These are phyloP conservation scores for Aphis craccivora DNA, from an alignment of 1,140 invertebrate species.

Conservation along the genomic window DNA sequence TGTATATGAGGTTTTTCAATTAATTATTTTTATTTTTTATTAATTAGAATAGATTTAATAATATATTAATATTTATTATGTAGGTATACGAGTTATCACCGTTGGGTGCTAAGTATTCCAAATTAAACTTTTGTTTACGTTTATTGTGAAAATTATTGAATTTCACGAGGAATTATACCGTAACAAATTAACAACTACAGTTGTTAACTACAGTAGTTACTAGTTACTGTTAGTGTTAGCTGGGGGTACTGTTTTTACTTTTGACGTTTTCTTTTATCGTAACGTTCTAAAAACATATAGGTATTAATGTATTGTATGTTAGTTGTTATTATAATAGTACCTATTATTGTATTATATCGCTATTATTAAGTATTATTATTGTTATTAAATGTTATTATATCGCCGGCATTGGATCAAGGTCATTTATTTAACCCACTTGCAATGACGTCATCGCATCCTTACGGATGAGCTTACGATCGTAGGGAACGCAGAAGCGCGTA, in stretches of 20 bases:
- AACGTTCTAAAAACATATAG: not conserved
- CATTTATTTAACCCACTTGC: not conserved
- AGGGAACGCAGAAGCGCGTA: not conserved
- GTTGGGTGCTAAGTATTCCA: too few species aligned
- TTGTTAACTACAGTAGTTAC: too few species aligned
- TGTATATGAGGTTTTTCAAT: too few species aligned
- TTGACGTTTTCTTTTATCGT: not conserved
- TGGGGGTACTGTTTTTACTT: not conserved
- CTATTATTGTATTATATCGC: not conserved
- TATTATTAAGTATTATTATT: not conserved
- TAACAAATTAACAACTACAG: not conserved
- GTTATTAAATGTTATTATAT: not conserved
- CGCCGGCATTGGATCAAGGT: not conserved
- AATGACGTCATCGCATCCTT: not conserved
- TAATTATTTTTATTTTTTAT: too few species aligned
- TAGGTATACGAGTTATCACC: too few species aligned
- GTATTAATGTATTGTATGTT: not conserved
- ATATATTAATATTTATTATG: too few species aligned
- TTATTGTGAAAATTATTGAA: not conserved
- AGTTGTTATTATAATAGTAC: not conserved
- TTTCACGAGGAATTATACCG: not conserved
- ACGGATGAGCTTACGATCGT: not conserved
- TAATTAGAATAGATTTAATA: too few species aligned
- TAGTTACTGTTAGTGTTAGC: not conserved
- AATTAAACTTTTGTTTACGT: too few species aligned